phyloP scores from a whole-genome alignment of 2,888 invertebrate genomes.

The Ashinkailepas kermadecensis region DNA sequence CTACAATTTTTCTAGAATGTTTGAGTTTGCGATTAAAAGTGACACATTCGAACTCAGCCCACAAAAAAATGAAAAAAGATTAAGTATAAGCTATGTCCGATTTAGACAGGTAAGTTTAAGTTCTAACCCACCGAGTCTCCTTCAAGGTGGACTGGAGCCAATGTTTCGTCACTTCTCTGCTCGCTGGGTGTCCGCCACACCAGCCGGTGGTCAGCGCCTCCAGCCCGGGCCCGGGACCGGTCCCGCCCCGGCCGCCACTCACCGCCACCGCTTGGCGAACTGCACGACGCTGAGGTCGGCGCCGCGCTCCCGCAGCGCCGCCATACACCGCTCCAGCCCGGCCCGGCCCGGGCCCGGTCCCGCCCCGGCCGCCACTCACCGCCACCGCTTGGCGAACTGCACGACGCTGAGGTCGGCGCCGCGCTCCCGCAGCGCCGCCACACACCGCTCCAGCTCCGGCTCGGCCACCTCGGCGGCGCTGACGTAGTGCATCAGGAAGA shows the following conservation, averaged over 20 bases:
- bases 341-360: slow-evolving; percentile 39
- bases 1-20: too few species aligned
- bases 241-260: slow-evolving; percentile 41
- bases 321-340: slow-evolving; percentile 30
- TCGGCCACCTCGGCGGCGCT: slow-evolving; percentile 69
- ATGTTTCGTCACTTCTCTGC: too few species aligned
- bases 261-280: slow-evolving; percentile 92
- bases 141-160: too few species aligned
- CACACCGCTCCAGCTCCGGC: slow-evolving; percentile 30
- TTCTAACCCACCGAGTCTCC: too few species aligned
- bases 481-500: slow-evolving; percentile 87
- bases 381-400: slow-evolving; percentile 87
- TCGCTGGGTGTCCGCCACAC: too few species aligned
- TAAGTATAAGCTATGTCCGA: too few species aligned
- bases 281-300: slow-evolving; percentile 76
- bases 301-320: slow-evolving; percentile 44
- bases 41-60: too few species aligned
- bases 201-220: not conserved
- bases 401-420: slow-evolving; percentile 80
- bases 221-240: too few species aligned
- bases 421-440: not conserved
- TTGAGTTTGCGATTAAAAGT: too few species aligned
- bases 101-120: too few species aligned
- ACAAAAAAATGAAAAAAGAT: too few species aligned
- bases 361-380: slow-evolving; percentile 50